Base-by-base conservation (phyloP, 2,797 vertebrate species). In the Sebastes hubbsi region DNA sequence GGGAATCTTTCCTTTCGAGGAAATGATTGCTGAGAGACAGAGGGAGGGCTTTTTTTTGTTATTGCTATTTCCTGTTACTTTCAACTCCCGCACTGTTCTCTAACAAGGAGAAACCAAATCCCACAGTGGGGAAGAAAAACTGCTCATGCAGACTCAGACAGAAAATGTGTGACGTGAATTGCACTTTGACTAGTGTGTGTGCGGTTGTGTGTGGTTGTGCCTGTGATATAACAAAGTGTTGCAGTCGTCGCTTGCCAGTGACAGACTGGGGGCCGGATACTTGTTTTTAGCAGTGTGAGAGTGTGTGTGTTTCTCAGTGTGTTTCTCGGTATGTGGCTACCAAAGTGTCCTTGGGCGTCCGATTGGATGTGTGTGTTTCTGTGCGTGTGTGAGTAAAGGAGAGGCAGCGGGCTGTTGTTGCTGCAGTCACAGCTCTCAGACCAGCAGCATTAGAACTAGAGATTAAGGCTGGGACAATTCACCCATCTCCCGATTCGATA, bases 221-320 rank as follows among this genome's bases (percentile, higher is more conserved):
- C 60, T 82, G 85, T 91, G 87, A 90, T 91, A 79, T 89, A 87
- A 90, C 85, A 85, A 85, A 87, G 88, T 81, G 78, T 77, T 80
- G 77, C 77, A 80, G 78, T 75, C 4, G 70, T 59, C 22, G 42
- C 66, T 74, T 73, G 75, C 79, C 72, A 77, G 85, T 84, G 89
- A 91, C 87, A 88, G 84, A 90, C 87, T 78, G 78, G 62, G 78
- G 87, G 77, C 79, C 56, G 49, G 78, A 86, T 86, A 78, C 84
- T 64, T 20, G 24, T 80, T 89, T 87, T 80, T 76, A 76, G 68
- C 72, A 67, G 75, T 58, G 77, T 80, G 78, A 68, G 64, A 65
- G 62, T 83, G 86, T 64, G 71, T 67, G 67, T 82, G 66, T 67
- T 49, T 72, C 63, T 59, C 18, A 25, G 54, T 86, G 82, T 75